Evolutionary conservation across 2,888 invertebrate genomes (phyloP).

Genomic region (Dioctria linearis): DNA sequence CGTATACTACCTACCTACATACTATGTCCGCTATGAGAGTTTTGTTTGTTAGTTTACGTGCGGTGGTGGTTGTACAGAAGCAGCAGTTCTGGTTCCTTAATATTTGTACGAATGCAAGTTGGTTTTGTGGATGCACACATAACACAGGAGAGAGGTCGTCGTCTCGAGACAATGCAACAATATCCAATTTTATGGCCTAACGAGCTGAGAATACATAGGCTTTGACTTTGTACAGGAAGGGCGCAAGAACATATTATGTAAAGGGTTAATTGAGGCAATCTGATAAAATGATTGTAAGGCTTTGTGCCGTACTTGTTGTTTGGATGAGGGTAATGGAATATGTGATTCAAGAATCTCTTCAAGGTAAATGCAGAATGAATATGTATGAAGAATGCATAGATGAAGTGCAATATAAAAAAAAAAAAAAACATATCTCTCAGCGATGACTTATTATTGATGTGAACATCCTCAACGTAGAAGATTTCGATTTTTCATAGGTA

Average conservation of each 20-base stretch:
- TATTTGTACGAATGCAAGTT: conserved; percentile 13
- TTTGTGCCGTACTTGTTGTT: background rate
- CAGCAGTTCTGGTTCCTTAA: conserved; percentile 27
- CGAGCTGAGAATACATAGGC: background rate
- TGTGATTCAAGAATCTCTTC: too few species aligned
- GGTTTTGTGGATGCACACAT: background rate
- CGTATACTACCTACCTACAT: too few species aligned
- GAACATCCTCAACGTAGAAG: too few species aligned
- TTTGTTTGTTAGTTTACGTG: conserved; percentile 23
- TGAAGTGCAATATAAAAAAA: too few species aligned
- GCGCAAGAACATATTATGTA: conserved; percentile 16
- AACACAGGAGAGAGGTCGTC: conserved; percentile 15
- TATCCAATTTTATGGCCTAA: conserved; percentile 43
- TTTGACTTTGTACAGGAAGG: background rate
- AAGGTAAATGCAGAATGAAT: too few species aligned
- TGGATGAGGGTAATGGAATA: too few species aligned
- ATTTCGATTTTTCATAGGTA: too few species aligned
- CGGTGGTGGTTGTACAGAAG: background rate
- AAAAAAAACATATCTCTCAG: too few species aligned
- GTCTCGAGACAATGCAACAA: conserved; percentile 43
- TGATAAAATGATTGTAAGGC: conserved; percentile 1
- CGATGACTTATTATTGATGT: too few species aligned
- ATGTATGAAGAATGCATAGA: too few species aligned
- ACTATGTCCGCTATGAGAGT: background rate
- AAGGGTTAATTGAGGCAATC: conserved; percentile 42